These are phyloP conservation scores for Camponotus floridanus DNA, from an alignment of 1,140 invertebrate species.

Conservation along the genomic window DNA sequence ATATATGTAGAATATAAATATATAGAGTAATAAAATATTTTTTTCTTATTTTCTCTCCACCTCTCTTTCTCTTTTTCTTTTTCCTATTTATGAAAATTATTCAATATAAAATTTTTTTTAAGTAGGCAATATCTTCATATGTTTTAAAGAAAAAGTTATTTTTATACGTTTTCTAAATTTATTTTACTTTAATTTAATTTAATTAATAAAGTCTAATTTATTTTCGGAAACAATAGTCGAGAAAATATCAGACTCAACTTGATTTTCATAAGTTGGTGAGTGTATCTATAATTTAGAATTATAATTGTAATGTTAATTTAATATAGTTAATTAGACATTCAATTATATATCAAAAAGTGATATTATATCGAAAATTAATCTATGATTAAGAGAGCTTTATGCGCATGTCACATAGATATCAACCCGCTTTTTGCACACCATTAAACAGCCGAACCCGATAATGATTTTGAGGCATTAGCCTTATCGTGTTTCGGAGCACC, in stretches of 20 bases:
- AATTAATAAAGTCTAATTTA: not conserved
- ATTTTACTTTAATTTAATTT: not conserved
- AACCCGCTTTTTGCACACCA: constrained; percentile 3
- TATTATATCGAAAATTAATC: no score
- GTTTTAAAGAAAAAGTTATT: no score
- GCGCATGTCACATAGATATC: not conserved
- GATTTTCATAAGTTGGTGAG: not conserved
- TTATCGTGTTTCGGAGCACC: constrained; percentile 71
- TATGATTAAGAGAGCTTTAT: constrained; percentile 1
- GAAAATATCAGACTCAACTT: not conserved
- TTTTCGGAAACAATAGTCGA: not conserved
- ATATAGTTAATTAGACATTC: not conserved
- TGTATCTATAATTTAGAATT: not conserved
- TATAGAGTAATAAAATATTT: not conserved
- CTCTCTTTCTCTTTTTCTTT: not conserved
- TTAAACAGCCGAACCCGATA: constrained; percentile 19
- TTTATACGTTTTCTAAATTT: no score
- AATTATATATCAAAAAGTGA: not conserved
- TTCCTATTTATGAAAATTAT: no score
- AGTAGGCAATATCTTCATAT: no score
- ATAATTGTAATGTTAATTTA: not conserved
- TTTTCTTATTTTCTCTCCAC: not conserved
- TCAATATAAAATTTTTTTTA: no score
- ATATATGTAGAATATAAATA: not conserved
- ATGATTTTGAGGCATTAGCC: constrained; percentile 58